Evolutionary conservation across 2,797 vertebrate genomes (phyloP).

Genomic region (Gallinago solitaria): DNA sequence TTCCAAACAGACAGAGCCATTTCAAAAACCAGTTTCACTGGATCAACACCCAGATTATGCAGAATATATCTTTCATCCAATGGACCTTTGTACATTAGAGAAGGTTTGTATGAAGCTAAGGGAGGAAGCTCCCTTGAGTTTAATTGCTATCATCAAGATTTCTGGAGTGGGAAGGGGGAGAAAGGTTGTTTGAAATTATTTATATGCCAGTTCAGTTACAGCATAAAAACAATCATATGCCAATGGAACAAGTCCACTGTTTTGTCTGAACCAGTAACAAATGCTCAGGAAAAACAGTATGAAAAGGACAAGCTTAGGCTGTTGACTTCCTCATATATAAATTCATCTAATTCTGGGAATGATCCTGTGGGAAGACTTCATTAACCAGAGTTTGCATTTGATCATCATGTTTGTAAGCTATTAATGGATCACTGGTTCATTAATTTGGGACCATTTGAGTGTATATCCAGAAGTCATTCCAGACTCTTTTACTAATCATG

Average conservation of each 20-base stretch:
- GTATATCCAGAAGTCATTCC: not conserved
- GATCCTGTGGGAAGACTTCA: not conserved
- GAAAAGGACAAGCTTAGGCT: not conserved
- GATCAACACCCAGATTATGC: conserved; percentile 98
- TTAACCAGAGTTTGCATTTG: not conserved
- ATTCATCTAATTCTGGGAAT: not conserved
- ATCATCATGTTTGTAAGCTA: not conserved
- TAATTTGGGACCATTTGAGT: not conserved
- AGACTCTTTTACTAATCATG: not conserved
- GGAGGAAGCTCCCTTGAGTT: not conserved
- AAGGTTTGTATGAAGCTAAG: conserved; percentile 84
- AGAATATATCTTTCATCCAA: conserved; percentile 98
- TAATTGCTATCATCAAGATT: not conserved
- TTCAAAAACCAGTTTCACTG: conserved; percentile 96
- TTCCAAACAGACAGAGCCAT: conserved; percentile 90
- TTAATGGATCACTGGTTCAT: not conserved
- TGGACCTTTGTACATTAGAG: conserved; percentile 97
- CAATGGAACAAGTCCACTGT: not conserved
- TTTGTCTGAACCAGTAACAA: not conserved
- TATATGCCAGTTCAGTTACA: not conserved
- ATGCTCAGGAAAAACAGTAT: not conserved
- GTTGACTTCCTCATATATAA: not conserved
- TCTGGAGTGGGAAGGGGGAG: not conserved
- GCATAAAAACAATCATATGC: not conserved
- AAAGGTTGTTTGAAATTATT: not conserved